Evolutionary conservation across 2,888 invertebrate genomes (phyloP), one percentile per base, ranked within the genome.

Genomic region (Nasonia oneida): DNA sequence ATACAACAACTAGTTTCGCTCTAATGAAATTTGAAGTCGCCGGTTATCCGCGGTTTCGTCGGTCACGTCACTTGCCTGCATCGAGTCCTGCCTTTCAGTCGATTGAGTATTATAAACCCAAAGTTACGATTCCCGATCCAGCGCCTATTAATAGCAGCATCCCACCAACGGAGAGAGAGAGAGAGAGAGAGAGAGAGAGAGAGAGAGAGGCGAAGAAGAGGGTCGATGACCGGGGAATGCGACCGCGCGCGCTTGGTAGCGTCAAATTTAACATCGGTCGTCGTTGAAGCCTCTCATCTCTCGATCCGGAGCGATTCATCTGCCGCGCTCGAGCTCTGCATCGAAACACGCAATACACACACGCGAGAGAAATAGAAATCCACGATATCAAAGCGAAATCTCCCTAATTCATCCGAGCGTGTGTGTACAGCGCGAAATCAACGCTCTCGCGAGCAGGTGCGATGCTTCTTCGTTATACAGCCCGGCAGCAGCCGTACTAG

Each of bases 381-480:
- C 71, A 15, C 33, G 15, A 67, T 67, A 67, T 67, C 67, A 33
- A 33, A 73, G 71, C 71, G n/a, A 39, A 42, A 18, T 15, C 64
- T 39, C 71, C 37, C 37, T 37, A 71, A 39, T 71, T 37, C 37
- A 39, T 39, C 37, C 39, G 33, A 71, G 39, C 71, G 71, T 3
- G 71, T 71, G 18, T 8, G 39, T 37, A 29, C 39, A 18, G 47
- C 37, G 70, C 37, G 10, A 29, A 39, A 37, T 71, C 80, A 57
- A 39, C 80, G 64, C 23, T 53, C 14, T 53, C 14, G 12, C 71
- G 33, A 53, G 37, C 79, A 70, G 53, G 70, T 39, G 67, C 80
- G 80, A 73, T 73, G 50, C 73, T 53, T 81, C 80, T 81, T 73
- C 80, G 57, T 81, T 81, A 39, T n/a, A 39, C n/a, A 71, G 70